Evolutionary conservation across 2,113 vertebrate species (phyloP).

Genomic region (Rafetus swinhoei): DNA sequence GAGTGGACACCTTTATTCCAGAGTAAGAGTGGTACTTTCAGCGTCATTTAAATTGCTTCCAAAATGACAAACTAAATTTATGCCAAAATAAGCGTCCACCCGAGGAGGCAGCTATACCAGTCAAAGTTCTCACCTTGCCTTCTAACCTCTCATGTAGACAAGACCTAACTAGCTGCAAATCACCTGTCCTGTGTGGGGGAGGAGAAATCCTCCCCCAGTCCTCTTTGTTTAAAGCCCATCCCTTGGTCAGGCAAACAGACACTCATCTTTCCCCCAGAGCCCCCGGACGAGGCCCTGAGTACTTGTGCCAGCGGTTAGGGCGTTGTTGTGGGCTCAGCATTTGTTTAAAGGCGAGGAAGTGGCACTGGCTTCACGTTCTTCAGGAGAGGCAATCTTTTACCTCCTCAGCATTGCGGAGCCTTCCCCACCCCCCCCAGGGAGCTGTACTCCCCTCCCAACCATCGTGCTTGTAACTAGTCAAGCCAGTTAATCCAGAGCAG

Average conservation of each 20-base stretch:
- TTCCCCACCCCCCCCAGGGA: no score
- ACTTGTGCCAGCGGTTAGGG: no score
- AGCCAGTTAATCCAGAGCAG: background rate
- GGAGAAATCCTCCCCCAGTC: background rate
- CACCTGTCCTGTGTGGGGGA: background rate
- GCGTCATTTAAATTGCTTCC: background rate
- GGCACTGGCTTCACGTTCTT: background rate
- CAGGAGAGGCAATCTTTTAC: background rate
- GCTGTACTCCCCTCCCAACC: no score
- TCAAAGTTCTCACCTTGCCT: background rate
- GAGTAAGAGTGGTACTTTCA: background rate
- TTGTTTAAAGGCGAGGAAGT: background rate
- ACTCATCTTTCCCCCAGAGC: no score
- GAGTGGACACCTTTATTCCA: background rate
- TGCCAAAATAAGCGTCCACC: background rate
- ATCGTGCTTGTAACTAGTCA: background rate
- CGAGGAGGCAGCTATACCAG: background rate
- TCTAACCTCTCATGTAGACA: background rate
- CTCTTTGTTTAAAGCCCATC: background rate
- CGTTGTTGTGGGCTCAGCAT: background rate
- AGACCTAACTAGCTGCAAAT: background rate
- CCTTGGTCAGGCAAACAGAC: background rate
- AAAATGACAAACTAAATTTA: background rate
- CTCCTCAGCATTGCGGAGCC: background rate
- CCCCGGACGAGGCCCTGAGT: no score